Evolutionary conservation across 2,797 vertebrate species (phyloP).

Genomic region (Pogonophryne albipinna): DNA sequence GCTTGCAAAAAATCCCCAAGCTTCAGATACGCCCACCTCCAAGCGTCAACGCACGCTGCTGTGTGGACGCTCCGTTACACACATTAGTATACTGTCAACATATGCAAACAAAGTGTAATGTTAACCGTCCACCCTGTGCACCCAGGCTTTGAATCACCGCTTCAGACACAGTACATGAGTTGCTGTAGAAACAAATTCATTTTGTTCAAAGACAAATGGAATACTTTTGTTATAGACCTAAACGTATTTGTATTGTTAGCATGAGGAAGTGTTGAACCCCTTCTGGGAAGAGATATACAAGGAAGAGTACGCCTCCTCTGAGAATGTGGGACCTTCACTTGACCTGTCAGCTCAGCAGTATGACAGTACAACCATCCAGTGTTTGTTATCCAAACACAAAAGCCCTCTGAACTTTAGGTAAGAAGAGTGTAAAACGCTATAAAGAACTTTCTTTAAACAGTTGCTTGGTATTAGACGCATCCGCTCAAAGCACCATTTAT

Average conservation of each 20-base stretch:
- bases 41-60: no score
- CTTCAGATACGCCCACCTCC: no score
- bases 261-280: background rate
- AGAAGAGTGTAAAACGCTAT: conserved; percentile 15
- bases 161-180: background rate
- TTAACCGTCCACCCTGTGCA: background rate
- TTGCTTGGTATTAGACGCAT: conserved; percentile 37
- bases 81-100: background rate
- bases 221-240: background rate
- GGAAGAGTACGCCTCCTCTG: background rate
- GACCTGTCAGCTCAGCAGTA: background rate
- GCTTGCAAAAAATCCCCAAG: no score
- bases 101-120: background rate
- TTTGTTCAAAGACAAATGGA: background rate
- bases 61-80: no score
- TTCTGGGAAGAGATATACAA: no score
- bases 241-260: background rate
- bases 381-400: conserved; percentile 41
- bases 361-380: background rate
- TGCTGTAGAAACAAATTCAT: background rate
- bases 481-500: conserved; percentile 69
- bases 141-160: background rate
- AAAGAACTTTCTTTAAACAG: conserved; percentile 42
- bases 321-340: background rate
- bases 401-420: background rate